These are phyloP conservation scores for Siphlonurus alternatus DNA, from an alignment of 2,888 invertebrate genomes.

Conservation along the genomic window DNA sequence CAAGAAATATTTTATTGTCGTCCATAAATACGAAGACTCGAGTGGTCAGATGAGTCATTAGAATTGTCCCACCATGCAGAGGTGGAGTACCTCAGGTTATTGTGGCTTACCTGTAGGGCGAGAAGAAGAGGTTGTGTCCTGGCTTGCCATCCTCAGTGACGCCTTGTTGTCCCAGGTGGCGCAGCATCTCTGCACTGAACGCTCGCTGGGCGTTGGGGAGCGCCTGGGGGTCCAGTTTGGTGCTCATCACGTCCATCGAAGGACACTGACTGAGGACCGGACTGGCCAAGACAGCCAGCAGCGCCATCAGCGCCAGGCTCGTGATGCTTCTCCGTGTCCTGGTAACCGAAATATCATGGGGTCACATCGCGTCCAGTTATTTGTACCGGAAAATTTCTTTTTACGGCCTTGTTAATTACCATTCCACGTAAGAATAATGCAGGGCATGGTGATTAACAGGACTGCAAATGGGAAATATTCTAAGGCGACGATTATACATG, in stretches of 20 bases:
- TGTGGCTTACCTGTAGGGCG: slow-evolving; percentile 39
- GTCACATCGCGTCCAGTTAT: no score
- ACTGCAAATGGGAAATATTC: no score
- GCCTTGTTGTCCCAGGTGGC: slow-evolving; percentile 24
- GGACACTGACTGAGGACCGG: not conserved
- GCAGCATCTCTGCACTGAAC: slow-evolving; percentile 53
- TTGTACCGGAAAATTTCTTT: no score
- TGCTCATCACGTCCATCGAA: not conserved
- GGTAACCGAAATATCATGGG: not conserved
- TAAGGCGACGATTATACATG: no score
- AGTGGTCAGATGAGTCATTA: no score
- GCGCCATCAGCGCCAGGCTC: not conserved
- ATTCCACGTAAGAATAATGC: no score
- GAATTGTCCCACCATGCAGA: no score
- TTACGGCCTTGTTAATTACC: no score
- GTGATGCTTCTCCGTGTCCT: not conserved
- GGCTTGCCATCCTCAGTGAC: slow-evolving; percentile 41
- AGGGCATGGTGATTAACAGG: no score
- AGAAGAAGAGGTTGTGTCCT: slow-evolving; percentile 67
- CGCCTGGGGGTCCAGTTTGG: slow-evolving; percentile 16
- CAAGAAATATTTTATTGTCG: no score
- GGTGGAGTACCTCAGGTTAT: no score
- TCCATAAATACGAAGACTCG: no score
- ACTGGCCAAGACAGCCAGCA: not conserved
- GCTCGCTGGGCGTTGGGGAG: slow-evolving; percentile 41